phyloP scores from a whole-genome alignment of 2,888 invertebrate genomes.

The Sacculina carcini region DNA sequence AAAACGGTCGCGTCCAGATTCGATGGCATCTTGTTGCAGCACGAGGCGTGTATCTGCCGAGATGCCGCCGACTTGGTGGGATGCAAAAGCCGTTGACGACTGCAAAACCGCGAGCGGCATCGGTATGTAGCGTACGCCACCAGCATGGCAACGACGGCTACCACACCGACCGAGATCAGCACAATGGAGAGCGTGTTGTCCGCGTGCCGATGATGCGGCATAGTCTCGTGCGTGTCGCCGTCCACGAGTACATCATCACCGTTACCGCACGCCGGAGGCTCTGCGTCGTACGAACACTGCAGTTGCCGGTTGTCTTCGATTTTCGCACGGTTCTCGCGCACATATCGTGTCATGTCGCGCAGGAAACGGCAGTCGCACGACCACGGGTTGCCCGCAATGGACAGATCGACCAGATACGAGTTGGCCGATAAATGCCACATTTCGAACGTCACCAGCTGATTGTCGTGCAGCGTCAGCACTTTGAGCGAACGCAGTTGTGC shows the following conservation, averaged over 20 bases:
- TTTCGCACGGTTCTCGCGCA: constrained; percentile 48
- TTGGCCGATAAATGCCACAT: constrained; percentile 61
- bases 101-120: constrained; percentile 27
- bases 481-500: constrained; percentile 49
- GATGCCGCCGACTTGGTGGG: constrained; percentile 12
- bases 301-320: constrained; percentile 49
- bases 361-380: constrained; percentile 61
- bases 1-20: neutral
- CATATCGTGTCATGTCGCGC: constrained; percentile 49
- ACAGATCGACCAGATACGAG: constrained; percentile 62
- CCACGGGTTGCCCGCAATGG: constrained; percentile 61
- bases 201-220: constrained; percentile 36
- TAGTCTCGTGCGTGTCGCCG: constrained; percentile 32
- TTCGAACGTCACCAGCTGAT: constrained; percentile 50
- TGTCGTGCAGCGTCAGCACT: constrained; percentile 57
- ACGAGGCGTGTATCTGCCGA: constrained; percentile 8
- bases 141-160: constrained; percentile 46
- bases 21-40: constrained; percentile 10
- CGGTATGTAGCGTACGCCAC: constrained; percentile 50
- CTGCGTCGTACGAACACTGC: constrained; percentile 33
- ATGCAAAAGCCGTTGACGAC: constrained; percentile 14
- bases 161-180: constrained; percentile 35
- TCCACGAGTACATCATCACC: no score
- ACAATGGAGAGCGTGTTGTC: constrained; percentile 54
- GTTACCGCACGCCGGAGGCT: constrained; percentile 25